Base-by-base conservation (phyloP, 2,888 invertebrate genomes). In the Strigamia transsilvanica region DNA sequence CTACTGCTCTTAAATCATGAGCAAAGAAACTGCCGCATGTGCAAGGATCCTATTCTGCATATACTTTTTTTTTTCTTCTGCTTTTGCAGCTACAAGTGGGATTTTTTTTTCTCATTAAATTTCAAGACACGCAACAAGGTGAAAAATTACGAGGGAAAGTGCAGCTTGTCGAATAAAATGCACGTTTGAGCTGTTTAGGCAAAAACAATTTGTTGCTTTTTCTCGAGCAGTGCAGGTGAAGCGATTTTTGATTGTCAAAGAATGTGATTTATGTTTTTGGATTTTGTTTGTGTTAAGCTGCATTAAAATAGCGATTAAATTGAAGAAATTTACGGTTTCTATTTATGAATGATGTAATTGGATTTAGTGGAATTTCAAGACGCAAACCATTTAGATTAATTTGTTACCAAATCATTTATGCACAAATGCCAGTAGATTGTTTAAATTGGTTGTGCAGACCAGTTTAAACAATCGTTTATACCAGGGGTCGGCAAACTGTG, bases 91-190 rank as follows among this genome's bases (percentile, higher is more conserved):
- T 73, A 15, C 27, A 23, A 73, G 27, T 32, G 27, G 12, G 27
- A 12, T 73, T 73, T 32, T 73, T 73, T 73, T 32, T 73, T 32
- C 12, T 15, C 23, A 13, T 23, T 61, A n/a, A 73, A 27, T 15
- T 73, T 73, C 73, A 6, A 27, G 2, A 27, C 73, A 73, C 73
- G 73, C 32, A 27, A 73, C 73, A 27, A 73, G 73, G 73, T 73
- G 73, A 73, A 73, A 73, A 73, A 73, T 73, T 73, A 73, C 23
- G 73, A 73, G 73, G 73, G 73, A 73, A 73, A 73, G 73, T 73
- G 73, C 73, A 73, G 73, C 27, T 73, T 73, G 73, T 73, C 73
- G 73, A 73, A 73, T 73, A 27, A 73, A 73, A 73, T 73, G 73
- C 32, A 27, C 9, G 27, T 73, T 73, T 73, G 73, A 73, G 32